Conservation (phyloP, 2,797 vertebrate genomes). For the Scyliorhinus canicula region DNA sequence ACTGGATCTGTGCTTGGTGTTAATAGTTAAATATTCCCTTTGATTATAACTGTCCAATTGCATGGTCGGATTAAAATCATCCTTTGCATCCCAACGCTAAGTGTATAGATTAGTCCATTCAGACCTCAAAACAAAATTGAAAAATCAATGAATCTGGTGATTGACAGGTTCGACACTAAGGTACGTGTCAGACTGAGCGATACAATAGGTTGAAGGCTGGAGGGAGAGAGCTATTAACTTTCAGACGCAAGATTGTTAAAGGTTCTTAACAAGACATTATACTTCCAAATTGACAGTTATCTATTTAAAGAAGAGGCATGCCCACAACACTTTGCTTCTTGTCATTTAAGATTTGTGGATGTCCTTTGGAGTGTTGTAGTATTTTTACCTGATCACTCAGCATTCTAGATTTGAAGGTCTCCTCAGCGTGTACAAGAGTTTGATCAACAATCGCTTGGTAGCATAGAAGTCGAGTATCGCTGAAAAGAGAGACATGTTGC, state of each 20-base stretch:
- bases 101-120: background rate
- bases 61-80: no score
- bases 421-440: no score
- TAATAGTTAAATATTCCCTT: no score
- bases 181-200: background rate
- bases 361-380: background rate
- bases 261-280: background rate
- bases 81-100: no score
- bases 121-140: background rate
- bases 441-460: no score
- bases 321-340: background rate
- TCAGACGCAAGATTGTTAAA: no score
- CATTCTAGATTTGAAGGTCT: background rate
- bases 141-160: background rate
- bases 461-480: no score
- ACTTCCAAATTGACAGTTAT: background rate
- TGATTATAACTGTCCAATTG: no score
- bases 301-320: background rate
- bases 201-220: background rate
- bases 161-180: background rate
- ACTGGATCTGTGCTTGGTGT: no score
- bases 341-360: background rate
- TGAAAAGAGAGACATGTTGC: no score
- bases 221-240: background rate
- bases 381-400: background rate